Conservation (phyloP, 2,888 invertebrate species). For the Osmoderma eremita region DNA sequence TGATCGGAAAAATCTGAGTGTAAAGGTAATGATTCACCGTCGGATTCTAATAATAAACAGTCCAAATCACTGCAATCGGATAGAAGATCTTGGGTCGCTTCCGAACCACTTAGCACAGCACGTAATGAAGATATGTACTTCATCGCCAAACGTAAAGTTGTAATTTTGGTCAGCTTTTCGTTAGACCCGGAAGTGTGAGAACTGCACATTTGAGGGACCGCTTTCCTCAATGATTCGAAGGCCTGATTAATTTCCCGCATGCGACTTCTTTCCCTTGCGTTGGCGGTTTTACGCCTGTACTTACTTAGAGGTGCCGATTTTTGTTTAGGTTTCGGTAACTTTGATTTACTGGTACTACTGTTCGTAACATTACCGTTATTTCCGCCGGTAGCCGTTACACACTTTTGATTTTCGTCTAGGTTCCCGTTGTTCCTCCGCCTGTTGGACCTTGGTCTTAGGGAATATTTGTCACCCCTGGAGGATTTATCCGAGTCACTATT, state of each 20-base stretch:
- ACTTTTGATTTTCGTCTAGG: conserved; percentile 41
- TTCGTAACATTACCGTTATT: not conserved
- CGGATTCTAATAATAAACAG: conserved; percentile 53
- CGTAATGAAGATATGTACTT: conserved; percentile 70
- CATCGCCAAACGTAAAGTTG: conserved; percentile 73
- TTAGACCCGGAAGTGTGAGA: conserved; percentile 59
- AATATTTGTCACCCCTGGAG: conserved; percentile 60
- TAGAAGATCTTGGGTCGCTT: conserved; percentile 51
- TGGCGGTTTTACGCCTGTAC: conserved; percentile 75
- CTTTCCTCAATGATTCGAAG: conserved; percentile 71
- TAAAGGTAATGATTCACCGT: conserved; percentile 60
- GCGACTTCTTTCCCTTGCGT: conserved; percentile 72
- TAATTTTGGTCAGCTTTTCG: conserved; percentile 74
- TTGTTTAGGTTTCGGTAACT: conserved; percentile 56
- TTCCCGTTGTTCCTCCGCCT: conserved; percentile 50
- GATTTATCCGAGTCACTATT: conserved; percentile 56
- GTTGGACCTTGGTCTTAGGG: conserved; percentile 59
- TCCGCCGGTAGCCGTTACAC: conserved; percentile 41
- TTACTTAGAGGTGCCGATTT: conserved; percentile 71
- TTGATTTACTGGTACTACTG: conserved; percentile 17
- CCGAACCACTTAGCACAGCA: conserved; percentile 57
- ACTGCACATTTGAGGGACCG: conserved; percentile 65
- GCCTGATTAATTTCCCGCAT: conserved; percentile 77
- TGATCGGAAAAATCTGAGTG: conserved; percentile 61
- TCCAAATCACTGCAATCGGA: conserved; percentile 59